These are phyloP conservation scores for Cremastinae sp. DNA, from an alignment of 2,888 invertebrate genomes.

Conservation along the genomic window DNA sequence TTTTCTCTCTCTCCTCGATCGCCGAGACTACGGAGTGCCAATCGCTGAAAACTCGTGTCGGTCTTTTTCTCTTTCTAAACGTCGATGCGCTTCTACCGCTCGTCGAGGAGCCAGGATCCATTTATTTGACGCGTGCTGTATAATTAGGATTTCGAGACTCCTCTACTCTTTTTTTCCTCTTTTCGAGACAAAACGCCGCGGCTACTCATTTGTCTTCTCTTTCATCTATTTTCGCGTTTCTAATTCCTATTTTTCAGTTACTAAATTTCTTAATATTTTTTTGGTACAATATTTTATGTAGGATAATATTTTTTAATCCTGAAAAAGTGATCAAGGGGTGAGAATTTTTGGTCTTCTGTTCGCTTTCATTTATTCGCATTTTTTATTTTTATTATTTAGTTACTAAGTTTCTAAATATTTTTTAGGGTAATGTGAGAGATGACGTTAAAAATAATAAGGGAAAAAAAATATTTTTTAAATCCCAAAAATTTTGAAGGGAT, in stretches of 20 bases:
- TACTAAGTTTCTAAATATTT: background rate
- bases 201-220: conserved; percentile 51
- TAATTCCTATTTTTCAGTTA: conserved; percentile 2
- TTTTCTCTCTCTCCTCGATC: conserved; percentile 8
- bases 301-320: too few relatives aligned
- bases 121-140: conserved; percentile 78
- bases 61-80: background rate
- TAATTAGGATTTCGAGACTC: conserved; percentile 73
- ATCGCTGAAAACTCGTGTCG: conserved; percentile 23
- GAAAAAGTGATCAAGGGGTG: too few relatives aligned
- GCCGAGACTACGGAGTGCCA: background rate
- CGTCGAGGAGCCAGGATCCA: conserved; percentile 73
- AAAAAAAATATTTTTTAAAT: background rate
- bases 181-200: conserved; percentile 50
- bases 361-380: background rate
- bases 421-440: background rate
- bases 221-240: conserved; percentile 9
- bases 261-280: conserved; percentile 2
- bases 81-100: conserved; percentile 66
- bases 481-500: too few relatives aligned
- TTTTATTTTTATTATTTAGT: background rate
- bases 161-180: conserved; percentile 40
- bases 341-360: too few relatives aligned
- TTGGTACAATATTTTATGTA: too few relatives aligned
- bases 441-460: background rate